phyloP scores from a whole-genome alignment of 2,888 invertebrate genomes.

The Dioctria linearis region DNA sequence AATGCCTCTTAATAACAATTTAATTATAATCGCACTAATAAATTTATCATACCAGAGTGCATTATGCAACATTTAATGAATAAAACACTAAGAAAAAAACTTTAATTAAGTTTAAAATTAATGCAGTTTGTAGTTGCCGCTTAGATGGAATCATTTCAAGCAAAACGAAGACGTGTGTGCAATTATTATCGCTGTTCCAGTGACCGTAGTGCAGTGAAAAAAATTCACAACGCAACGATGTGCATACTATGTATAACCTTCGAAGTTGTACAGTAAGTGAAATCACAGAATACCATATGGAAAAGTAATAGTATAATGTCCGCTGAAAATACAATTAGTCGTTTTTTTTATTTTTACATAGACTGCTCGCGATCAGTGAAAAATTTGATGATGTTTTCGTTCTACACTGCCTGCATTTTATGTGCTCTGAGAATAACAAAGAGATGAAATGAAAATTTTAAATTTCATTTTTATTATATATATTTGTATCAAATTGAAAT shows the following conservation, averaged over 20 bases:
- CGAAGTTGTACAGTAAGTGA: slow-evolving; percentile 14
- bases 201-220: slow-evolving; percentile 46
- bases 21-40: neutral
- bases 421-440: no score
- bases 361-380: slow-evolving; percentile 1
- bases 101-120: slow-evolving; percentile 19
- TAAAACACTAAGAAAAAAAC: neutral
- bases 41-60: neutral
- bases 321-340: neutral
- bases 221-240: slow-evolving; percentile 19
- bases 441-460: no score
- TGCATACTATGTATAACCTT: slow-evolving; percentile 28
- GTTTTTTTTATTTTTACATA: neutral
- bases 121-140: neutral
- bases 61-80: slow-evolving; percentile 13
- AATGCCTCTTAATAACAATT: neutral
- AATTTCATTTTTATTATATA: no score
- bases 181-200: slow-evolving; percentile 35
- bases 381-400: slow-evolving; percentile 6
- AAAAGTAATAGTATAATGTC: neutral
- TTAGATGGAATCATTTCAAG: slow-evolving; percentile 14
- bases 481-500: no score
- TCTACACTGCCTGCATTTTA: neutral
- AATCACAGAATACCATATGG: neutral
- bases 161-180: slow-evolving; percentile 26